phyloP scores from a whole-genome alignment of 2,113 vertebrate species.

The Dipodomys merriami region DNA sequence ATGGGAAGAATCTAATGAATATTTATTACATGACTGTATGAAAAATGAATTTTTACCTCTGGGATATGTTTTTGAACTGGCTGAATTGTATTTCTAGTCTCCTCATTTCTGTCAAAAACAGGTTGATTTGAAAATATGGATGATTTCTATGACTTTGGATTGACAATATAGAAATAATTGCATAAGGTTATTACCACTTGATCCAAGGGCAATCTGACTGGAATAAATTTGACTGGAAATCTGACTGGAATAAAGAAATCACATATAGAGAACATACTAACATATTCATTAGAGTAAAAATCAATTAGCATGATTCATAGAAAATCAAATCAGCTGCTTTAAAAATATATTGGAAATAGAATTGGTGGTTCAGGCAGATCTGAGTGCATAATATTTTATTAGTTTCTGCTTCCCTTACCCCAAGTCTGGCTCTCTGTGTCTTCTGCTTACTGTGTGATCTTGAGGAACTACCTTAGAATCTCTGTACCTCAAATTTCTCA shows the following conservation, averaged over 20 bases:
- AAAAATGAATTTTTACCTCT: conserved; percentile 34
- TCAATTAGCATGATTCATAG: not conserved
- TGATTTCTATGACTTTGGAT: not conserved
- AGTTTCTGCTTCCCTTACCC: not conserved
- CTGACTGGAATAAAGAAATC: not conserved
- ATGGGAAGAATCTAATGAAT: not conserved
- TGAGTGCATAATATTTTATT: not conserved
- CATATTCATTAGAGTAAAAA: not conserved
- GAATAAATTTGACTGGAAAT: conserved; percentile 4
- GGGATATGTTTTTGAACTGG: not conserved
- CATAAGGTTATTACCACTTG: not conserved
- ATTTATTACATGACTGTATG: not conserved
- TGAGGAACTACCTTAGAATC: not conserved
- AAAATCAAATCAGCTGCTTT: not conserved
- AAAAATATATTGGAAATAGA: not conserved
- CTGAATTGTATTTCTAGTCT: conserved; percentile 18
- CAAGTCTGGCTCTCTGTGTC: not conserved
- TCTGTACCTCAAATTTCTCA: conserved; percentile 9
- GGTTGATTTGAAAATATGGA: not conserved
- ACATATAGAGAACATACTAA: not conserved
- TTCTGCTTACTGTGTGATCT: not conserved
- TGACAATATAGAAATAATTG: not conserved
- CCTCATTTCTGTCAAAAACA: conserved; percentile 30
- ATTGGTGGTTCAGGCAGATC: not conserved
- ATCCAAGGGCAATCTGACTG: not conserved